A percentile compares a stretch with the other conserved stretches of the same genome.
phyloP scores from a whole-genome alignment of 2,797 vertebrate genomes.

The Labroides dimidiatus region DNA sequence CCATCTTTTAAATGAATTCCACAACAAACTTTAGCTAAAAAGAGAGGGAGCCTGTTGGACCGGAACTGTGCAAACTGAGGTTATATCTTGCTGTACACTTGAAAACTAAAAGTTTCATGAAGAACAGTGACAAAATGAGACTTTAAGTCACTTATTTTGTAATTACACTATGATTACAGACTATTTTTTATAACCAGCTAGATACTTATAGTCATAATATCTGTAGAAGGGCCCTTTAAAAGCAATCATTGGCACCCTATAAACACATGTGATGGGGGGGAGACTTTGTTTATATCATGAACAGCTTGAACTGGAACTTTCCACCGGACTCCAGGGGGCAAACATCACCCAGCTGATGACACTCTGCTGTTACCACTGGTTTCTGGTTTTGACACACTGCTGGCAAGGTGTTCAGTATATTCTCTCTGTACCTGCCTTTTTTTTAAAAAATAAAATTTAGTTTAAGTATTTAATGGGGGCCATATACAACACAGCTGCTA shows the following conservation, averaged over 20 bases:
- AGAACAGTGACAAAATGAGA: neutral
- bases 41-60: neutral
- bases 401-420: slow-evolving; percentile 25
- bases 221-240: slow-evolving; percentile 10
- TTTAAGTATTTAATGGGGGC: no score
- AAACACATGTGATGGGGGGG: slow-evolving; percentile 41
- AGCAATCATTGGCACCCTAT: neutral
- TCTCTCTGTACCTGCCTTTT: slow-evolving; percentile 2
- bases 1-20: no score
- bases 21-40: neutral
- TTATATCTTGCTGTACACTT: no score
- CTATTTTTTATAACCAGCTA: neutral
- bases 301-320: slow-evolving; percentile 57
- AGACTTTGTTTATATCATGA: slow-evolving; percentile 54
- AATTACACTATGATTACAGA: neutral
- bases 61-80: no score
- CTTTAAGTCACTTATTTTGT: neutral
- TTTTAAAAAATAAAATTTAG: no score
- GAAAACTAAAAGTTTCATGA: no score
- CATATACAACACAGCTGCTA: no score
- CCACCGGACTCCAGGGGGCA: slow-evolving; percentile 21
- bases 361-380: neutral
- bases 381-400: slow-evolving; percentile 5
- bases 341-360: slow-evolving; percentile 17
- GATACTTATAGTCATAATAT: neutral